These are phyloP conservation scores for Ceratina calcarata DNA, from an alignment of 1,140 invertebrate species.

Conservation along the genomic window DNA sequence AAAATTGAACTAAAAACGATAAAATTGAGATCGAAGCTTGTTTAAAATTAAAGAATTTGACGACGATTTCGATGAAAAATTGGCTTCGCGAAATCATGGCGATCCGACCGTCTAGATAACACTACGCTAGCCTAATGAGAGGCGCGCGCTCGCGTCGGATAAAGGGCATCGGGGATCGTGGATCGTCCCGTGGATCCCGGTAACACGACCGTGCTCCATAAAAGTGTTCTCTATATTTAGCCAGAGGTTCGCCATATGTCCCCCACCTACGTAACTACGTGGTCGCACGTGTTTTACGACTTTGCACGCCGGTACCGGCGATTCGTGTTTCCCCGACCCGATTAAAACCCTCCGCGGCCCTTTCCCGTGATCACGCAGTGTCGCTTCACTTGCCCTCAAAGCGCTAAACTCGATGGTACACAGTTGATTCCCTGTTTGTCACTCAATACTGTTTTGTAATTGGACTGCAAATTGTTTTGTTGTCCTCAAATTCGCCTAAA, in stretches of 20 bases:
- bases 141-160: constrained; percentile 44
- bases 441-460: not conserved
- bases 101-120: constrained; percentile 40
- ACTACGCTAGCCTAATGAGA: constrained; percentile 54
- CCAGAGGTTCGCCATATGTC: constrained; percentile 36
- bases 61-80: not conserved
- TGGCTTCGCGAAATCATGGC: constrained; percentile 44
- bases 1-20: too few species aligned
- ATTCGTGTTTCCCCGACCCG: constrained; percentile 1
- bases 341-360: constrained; percentile 35
- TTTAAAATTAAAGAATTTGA: not conserved
- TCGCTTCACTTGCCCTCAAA: not conserved
- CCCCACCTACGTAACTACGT: constrained; percentile 44
- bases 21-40: not conserved
- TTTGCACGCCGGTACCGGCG: not conserved
- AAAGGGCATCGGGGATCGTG: constrained; percentile 59
- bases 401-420: not conserved
- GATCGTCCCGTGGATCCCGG: constrained; percentile 47
- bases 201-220: constrained; percentile 61
- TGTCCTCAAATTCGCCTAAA: too few species aligned
- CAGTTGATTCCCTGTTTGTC: not conserved
- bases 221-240: constrained; percentile 68
- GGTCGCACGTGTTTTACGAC: constrained; percentile 52
- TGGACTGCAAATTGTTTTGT: too few species aligned
- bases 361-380: not conserved